Evolutionary conservation across 2,113 vertebrate species (phyloP).

Genomic region (Vombatus ursinus): DNA sequence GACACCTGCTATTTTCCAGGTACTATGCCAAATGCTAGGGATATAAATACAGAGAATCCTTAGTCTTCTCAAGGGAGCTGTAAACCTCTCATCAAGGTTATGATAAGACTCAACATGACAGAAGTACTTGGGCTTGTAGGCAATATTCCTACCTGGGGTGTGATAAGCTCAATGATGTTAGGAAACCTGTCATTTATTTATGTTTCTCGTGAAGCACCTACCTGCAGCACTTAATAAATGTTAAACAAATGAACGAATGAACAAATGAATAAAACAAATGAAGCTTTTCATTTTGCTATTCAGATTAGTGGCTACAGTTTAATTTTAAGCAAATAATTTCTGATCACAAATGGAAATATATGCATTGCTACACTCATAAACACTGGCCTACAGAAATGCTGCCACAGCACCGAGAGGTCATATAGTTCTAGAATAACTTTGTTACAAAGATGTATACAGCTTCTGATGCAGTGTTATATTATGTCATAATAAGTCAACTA

Average conservation of each 20-base stretch:
- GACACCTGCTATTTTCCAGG: background rate
- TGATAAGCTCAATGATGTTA: background rate
- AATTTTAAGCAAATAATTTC: slow-evolving; percentile 23
- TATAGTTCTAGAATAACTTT: background rate
- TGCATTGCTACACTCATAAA: background rate
- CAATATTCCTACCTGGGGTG: background rate
- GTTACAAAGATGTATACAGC: background rate
- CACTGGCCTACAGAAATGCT: slow-evolving; percentile 8
- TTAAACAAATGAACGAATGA: background rate
- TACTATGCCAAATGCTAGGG: background rate
- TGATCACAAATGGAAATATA: background rate
- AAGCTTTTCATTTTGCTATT: background rate
- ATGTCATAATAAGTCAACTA: background rate
- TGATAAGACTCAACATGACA: background rate
- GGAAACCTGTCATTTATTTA: background rate
- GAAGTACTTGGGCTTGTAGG: background rate
- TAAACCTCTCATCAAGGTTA: background rate
- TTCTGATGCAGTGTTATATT: background rate
- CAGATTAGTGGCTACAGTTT: background rate
- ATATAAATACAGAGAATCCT: background rate
- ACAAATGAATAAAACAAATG: background rate
- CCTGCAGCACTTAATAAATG: background rate
- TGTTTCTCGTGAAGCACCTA: background rate
- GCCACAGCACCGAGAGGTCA: slow-evolving; percentile 44
- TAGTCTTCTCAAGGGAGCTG: background rate